phyloP scores from a whole-genome alignment of 2,888 invertebrate genomes.

The Drosophila nigricruria region DNA sequence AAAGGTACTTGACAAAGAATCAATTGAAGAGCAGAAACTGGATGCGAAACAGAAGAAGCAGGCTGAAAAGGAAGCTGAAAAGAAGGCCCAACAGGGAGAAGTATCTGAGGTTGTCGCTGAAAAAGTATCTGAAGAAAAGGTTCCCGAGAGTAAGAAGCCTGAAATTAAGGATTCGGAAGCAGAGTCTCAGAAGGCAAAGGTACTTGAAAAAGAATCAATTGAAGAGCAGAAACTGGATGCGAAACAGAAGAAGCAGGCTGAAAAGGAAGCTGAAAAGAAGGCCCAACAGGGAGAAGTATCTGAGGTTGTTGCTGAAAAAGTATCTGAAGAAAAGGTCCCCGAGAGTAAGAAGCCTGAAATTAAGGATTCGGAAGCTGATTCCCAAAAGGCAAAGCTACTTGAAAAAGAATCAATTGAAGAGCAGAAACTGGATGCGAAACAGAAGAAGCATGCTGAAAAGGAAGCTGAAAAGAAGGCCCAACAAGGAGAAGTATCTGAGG shows the following conservation, averaged over 20 bases:
- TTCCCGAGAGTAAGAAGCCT: constrained; percentile 29
- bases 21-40: background rate
- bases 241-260: background rate
- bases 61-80: constrained; percentile 11
- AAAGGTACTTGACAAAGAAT: background rate
- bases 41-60: background rate
- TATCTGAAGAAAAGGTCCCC: constrained; percentile 12
- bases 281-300: constrained; percentile 25
- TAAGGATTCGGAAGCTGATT: constrained; percentile 11
- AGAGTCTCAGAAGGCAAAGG: background rate
- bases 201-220: background rate
- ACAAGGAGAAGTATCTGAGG: constrained; percentile 31
- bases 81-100: constrained; percentile 19
- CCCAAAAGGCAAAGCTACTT: constrained; percentile 20
- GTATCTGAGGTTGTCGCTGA: constrained; percentile 29
- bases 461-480: constrained; percentile 18
- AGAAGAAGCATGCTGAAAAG: constrained; percentile 26
- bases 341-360: constrained; percentile 27
- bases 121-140: constrained; percentile 15
- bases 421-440: constrained; percentile 31
- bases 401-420: constrained; percentile 17
- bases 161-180: constrained; percentile 4
- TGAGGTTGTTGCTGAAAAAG: constrained; percentile 24
- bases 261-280: constrained; percentile 13
- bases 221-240: background rate